phyloP scores from a whole-genome alignment of 2,113 vertebrate genomes.

The Rynchops niger region DNA sequence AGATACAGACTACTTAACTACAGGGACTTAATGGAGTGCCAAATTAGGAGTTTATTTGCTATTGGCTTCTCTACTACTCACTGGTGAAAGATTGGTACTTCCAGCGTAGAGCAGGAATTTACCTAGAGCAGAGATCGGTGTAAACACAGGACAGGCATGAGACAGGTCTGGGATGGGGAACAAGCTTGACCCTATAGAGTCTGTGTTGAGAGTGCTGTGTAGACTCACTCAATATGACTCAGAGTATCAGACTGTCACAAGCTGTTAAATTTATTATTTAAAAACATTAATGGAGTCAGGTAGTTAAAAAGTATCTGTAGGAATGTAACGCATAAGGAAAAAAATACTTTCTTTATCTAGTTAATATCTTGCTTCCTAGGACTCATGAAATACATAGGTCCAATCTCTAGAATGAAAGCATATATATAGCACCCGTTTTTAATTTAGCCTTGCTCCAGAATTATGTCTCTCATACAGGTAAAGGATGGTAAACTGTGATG shows the following conservation, averaged over 20 bases:
- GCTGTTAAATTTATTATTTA: neutral
- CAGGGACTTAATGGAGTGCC: neutral
- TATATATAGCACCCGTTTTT: neutral
- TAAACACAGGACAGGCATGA: neutral
- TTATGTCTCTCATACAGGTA: neutral
- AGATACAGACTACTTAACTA: neutral
- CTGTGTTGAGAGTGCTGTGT: neutral
- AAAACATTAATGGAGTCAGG: neutral
- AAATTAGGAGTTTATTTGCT: neutral
- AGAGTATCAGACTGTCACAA: neutral
- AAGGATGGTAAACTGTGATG: neutral
- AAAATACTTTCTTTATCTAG: neutral
- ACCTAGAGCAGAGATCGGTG: neutral
- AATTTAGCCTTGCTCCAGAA: neutral
- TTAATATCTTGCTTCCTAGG: neutral
- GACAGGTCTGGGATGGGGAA: neutral
- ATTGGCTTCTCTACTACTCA: neutral
- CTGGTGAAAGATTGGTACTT: neutral
- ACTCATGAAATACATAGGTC: neutral
- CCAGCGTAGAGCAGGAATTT: neutral
- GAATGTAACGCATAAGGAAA: neutral
- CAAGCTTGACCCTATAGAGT: neutral
- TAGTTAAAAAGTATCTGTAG: neutral
- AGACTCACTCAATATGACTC: neutral
- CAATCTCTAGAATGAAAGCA: neutral